Evolutionary conservation across 2,113 vertebrate species (phyloP).

Genomic region (Chitala chitala): DNA sequence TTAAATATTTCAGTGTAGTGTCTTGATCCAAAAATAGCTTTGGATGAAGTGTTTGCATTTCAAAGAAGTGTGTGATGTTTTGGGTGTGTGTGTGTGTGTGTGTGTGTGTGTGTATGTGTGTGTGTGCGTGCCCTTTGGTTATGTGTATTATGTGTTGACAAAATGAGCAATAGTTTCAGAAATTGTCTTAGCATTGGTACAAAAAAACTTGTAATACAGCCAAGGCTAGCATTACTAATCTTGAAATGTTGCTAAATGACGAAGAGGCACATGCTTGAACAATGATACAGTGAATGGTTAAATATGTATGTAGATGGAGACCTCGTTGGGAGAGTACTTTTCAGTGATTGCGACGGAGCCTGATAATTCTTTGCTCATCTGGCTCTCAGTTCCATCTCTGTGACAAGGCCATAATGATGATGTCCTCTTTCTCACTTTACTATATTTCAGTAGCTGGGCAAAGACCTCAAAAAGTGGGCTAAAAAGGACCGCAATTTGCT

Average conservation of each 20-base stretch:
- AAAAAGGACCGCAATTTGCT: conserved; percentile 38
- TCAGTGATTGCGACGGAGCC: background rate
- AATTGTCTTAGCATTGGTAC: too few relatives aligned
- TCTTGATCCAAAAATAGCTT: too few relatives aligned
- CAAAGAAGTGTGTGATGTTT: too few relatives aligned
- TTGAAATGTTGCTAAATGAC: background rate
- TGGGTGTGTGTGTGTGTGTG: too few relatives aligned
- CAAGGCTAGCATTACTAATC: too few relatives aligned
- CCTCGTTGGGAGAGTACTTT: background rate
- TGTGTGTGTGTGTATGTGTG: too few relatives aligned
- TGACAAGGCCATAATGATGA: background rate
- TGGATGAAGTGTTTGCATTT: too few relatives aligned
- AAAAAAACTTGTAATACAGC: too few relatives aligned
- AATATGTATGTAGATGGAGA: background rate
- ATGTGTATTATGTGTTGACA: too few relatives aligned
- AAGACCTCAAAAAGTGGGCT: conserved; percentile 43
- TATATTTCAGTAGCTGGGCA: conserved; percentile 31
- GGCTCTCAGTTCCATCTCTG: background rate
- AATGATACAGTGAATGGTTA: background rate
- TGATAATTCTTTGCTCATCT: background rate
- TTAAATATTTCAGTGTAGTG: too few relatives aligned
- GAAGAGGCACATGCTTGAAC: background rate
- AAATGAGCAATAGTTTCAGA: too few relatives aligned
- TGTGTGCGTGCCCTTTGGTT: too few relatives aligned
- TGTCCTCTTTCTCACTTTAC: conserved; percentile 45